Evolutionary conservation across 2,113 vertebrate genomes (phyloP).

Genomic region (Balaenoptera acutorostrata): DNA sequence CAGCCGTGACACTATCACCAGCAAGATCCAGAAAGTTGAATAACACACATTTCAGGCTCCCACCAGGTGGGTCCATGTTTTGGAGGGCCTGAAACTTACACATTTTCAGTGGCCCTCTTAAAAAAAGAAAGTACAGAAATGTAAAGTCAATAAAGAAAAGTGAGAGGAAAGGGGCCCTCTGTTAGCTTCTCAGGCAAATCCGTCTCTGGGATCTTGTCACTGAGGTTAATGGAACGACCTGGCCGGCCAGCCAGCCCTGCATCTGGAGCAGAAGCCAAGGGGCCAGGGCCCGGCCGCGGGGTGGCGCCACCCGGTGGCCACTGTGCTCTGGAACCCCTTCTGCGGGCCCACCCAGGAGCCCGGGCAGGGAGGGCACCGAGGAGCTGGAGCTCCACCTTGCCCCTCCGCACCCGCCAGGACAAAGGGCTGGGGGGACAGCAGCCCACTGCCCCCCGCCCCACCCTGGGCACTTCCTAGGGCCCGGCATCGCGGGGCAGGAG

Average conservation of each 20-base stretch:
- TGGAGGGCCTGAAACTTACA: background rate
- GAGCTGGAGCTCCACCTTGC: no score
- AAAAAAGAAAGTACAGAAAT: background rate
- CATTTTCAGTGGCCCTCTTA: background rate
- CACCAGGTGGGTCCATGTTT: background rate
- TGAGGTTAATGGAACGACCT: background rate
- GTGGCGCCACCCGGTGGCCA: background rate
- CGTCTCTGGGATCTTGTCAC: background rate
- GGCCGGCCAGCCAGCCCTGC: background rate
- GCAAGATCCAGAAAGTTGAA: background rate
- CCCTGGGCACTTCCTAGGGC: background rate
- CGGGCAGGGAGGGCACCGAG: no score
- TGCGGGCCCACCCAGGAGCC: fast-evolving
- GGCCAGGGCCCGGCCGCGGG: fast-evolving
- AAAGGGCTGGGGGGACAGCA: background rate
- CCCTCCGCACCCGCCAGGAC: background rate
- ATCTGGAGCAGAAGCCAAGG: fast-evolving
- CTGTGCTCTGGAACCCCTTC: background rate
- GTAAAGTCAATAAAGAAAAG: background rate
- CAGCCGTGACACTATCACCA: background rate
- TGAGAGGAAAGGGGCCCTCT: background rate
- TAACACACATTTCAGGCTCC: no score
- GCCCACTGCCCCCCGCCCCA: background rate
- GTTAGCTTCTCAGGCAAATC: background rate
- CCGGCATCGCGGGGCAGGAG: background rate